phyloP scores from a whole-genome alignment of 2,113 vertebrate genomes.

The Hypanus sabinus region DNA sequence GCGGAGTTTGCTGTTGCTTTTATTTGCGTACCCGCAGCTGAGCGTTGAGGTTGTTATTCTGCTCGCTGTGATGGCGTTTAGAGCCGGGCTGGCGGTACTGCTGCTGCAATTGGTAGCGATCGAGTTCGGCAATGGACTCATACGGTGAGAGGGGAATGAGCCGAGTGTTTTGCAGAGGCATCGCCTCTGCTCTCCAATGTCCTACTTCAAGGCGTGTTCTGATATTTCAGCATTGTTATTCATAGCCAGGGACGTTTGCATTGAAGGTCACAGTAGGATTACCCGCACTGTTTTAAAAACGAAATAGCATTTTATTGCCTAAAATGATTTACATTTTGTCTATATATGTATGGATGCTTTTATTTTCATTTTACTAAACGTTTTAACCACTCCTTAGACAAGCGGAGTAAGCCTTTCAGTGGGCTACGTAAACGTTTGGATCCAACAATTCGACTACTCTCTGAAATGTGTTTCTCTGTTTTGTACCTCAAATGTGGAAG shows the following conservation, averaged over 20 bases:
- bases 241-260: too few relatives aligned
- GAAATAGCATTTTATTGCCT: background rate
- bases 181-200: background rate
- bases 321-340: background rate
- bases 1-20: background rate
- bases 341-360: background rate
- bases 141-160: background rate
- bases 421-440: background rate
- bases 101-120: background rate
- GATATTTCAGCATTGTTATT: too few relatives aligned
- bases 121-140: background rate
- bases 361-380: background rate
- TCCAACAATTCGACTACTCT: background rate
- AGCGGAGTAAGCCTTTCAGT: background rate
- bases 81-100: background rate
- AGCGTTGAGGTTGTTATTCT: background rate
- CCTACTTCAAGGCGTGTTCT: too few relatives aligned
- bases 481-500: too few relatives aligned
- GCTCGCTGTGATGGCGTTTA: background rate
- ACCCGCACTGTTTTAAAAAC: background rate
- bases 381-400: background rate
- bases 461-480: background rate
- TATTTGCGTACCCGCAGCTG: rapidly evolving
- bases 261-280: background rate
- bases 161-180: background rate